Evolutionary conservation across 1,140 invertebrate species (phyloP), one percentile per base, ranked within the genome.

Genomic region (Daktulosphaira vitifoliae): DNA sequence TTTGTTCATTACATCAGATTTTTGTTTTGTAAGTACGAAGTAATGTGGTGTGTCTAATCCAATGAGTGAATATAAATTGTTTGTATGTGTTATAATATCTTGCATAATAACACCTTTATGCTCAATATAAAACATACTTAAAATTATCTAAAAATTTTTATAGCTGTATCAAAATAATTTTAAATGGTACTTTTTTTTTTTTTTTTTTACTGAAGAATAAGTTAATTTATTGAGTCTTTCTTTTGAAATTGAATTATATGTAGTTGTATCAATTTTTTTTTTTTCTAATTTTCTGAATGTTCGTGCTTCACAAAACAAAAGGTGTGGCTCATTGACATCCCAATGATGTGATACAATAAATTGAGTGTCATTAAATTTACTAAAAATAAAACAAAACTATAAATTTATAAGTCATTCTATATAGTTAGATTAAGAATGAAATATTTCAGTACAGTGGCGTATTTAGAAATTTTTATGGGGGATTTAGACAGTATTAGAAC

Each of bases 61-160:
- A 5, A 86, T 68, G 2, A 86, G 67, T 68, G 79, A 76, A 11
- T 72, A 75, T 68, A 75, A 77, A 1, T 73, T 66, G 18, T 78
- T 75, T 13, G 71, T 70, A 3, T 81, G 72, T 0, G 78, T 22
- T 66, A 81, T 80, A 13, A 81, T 78, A 72, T 90, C 87, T 70
- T 90, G 86, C 11, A 90, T 78, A 20, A 87, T 77, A 22, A 88
- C 79, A 13, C 84, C 85, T 71, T 84, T 79, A 62, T 89, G 86
- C 3, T 80, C 76, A 3, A 85, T 84, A 15, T 29, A 68, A 18
- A 46, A 39, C 38, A 68, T 62, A 51, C 38, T 66, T 6, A 50
- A 37, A 33, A 67, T 65, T 1, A 52, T 26, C 37, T 48, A 46
- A 33, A 52, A 0, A 50, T 20, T 33, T 26, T 33, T 5, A n/a